phyloP scores from a whole-genome alignment of 2,888 invertebrate species.

The Acleris sparsana region DNA sequence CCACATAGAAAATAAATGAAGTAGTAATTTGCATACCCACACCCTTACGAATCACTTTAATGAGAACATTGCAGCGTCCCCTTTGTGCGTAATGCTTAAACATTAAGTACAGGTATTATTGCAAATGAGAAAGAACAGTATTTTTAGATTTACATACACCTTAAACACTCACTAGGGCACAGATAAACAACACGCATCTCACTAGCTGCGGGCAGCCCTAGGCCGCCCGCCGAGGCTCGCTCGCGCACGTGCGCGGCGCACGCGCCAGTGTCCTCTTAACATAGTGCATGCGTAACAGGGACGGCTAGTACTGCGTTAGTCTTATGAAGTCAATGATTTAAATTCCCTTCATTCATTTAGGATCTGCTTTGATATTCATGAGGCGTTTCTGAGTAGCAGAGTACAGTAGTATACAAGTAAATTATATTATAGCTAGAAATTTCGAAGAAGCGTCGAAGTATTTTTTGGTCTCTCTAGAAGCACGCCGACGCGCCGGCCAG shows the following conservation, averaged over 20 bases:
- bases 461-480: too few relatives aligned
- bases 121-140: too few relatives aligned
- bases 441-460: too few relatives aligned
- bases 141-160: slow-evolving; percentile 1
- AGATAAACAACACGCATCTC: slow-evolving; percentile 29
- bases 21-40: background rate
- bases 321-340: background rate
- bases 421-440: too few relatives aligned
- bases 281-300: slow-evolving; percentile 19
- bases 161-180: slow-evolving; percentile 17
- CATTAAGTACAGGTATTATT: too few relatives aligned
- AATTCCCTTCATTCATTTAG: too few relatives aligned
- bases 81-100: too few relatives aligned
- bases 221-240: background rate
- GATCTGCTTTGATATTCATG: too few relatives aligned
- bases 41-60: background rate
- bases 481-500: background rate
- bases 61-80: too few relatives aligned
- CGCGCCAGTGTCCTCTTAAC: slow-evolving; percentile 2
- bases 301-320: slow-evolving; percentile 9
- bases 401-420: too few relatives aligned
- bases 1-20: background rate
- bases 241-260: slow-evolving; percentile 3
- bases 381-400: too few relatives aligned
- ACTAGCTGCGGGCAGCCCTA: slow-evolving; percentile 28